These are phyloP conservation scores for Myiozetetes cayanensis DNA, from an alignment of 2,113 vertebrate species.

Conservation along the genomic window DNA sequence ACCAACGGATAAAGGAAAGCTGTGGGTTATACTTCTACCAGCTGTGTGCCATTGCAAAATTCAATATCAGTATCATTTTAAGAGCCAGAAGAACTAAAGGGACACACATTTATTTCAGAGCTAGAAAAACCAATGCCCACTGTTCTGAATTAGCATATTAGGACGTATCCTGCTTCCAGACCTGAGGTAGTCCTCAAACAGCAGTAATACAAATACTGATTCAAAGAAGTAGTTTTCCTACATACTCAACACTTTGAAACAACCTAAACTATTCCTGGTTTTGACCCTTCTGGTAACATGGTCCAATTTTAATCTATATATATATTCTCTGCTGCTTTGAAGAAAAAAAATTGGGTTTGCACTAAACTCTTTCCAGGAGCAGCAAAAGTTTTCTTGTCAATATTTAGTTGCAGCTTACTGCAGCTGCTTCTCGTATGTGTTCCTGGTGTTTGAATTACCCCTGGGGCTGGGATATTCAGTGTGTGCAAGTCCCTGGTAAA, in stretches of 20 bases:
- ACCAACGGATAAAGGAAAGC: not conserved
- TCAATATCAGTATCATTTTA: not conserved
- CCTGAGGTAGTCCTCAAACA: not conserved
- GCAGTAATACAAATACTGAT: not conserved
- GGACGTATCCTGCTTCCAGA: not conserved
- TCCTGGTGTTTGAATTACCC: not conserved
- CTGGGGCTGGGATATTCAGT: not conserved
- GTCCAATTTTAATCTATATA: not conserved
- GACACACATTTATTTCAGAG: not conserved
- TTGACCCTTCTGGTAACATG: not conserved
- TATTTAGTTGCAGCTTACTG: not conserved
- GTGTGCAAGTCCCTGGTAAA: not conserved
- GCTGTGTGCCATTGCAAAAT: not conserved
- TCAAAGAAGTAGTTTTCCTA: not conserved
- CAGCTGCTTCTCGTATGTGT: not conserved
- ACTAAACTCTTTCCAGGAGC: not conserved
- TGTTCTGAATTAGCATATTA: not conserved
- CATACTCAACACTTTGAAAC: not conserved
- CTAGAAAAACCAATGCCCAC: not conserved
- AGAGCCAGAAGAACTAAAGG: not conserved
- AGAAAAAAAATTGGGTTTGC: not conserved
- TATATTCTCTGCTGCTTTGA: not conserved
- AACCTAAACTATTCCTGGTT: not conserved
- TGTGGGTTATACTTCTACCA: not conserved
- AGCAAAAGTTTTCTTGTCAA: not conserved